These are phyloP conservation scores for Silurus glanis DNA, from an alignment of 2,113 vertebrate species.

Conservation along the genomic window DNA sequence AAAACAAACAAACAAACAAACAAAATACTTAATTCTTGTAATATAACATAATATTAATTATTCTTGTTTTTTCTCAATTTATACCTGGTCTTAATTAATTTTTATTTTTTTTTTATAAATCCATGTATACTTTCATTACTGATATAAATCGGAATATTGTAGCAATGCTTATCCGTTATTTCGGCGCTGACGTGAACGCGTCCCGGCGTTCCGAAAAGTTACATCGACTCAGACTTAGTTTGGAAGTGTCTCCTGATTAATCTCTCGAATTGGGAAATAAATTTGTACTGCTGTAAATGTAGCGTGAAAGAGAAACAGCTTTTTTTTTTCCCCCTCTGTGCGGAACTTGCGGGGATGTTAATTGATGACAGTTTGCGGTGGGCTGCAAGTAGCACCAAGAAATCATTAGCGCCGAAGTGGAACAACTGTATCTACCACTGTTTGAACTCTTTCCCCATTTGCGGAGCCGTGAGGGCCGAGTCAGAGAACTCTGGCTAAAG, in stretches of 20 bases:
- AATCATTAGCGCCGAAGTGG: slow-evolving; percentile 77
- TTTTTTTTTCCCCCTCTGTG: slow-evolving; percentile 53
- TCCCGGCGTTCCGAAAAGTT: not conserved
- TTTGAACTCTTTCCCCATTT: slow-evolving; percentile 66
- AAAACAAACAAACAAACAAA: not conserved
- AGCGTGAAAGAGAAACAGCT: slow-evolving; percentile 73
- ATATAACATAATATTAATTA: not conserved
- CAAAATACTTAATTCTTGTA: not conserved
- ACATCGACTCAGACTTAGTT: slow-evolving; percentile 54
- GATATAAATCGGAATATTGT: not conserved
- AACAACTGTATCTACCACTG: slow-evolving; percentile 77
- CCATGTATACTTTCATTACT: not conserved
- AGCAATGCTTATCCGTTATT: too few relatives aligned
- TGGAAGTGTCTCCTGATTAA: slow-evolving; percentile 71
- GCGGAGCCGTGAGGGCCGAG: not conserved
- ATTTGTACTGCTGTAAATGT: slow-evolving; percentile 75
- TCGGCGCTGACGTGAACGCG: too few relatives aligned
- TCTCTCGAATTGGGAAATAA: slow-evolving; percentile 75
- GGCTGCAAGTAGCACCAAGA: slow-evolving; percentile 73
- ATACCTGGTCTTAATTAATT: not conserved
- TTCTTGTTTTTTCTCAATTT: not conserved
- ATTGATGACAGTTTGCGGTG: slow-evolving; percentile 79
- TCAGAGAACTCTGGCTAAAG: slow-evolving; percentile 26
- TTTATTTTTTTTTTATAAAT: not conserved
- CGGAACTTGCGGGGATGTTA: slow-evolving; percentile 69